Evolutionary conservation across 1,140 invertebrate genomes (phyloP).

Genomic region (Campodea augens): DNA sequence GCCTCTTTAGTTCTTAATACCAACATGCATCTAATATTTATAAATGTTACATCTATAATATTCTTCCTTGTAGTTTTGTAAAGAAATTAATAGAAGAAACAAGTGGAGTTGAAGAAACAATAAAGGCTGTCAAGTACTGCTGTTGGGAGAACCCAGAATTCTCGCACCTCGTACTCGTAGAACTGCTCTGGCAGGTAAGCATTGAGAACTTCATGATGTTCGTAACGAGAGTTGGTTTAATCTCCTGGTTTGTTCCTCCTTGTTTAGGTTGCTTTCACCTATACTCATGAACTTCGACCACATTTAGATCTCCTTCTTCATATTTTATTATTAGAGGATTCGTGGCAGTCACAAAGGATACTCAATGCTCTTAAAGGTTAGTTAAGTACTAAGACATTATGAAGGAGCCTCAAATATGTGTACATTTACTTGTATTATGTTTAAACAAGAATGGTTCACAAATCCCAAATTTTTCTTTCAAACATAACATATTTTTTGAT

Average conservation of each 20-base stretch:
- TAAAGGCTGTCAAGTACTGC: slow-evolving; percentile 74
- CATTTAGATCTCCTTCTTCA: slow-evolving; percentile 76
- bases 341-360: slow-evolving; percentile 84
- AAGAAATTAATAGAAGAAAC: slow-evolving; percentile 92
- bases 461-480: no score
- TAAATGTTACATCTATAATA: no score
- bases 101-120: slow-evolving; percentile 72
- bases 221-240: no score
- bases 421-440: no score
- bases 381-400: no score
- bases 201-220: no score
- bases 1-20: no score
- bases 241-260: no score
- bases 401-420: no score
- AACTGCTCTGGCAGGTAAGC: slow-evolving; percentile 84
- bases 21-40: no score
- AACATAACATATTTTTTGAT: no score
- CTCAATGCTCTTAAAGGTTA: slow-evolving; percentile 73
- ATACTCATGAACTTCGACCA: slow-evolving; percentile 80
- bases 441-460: no score
- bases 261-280: slow-evolving; percentile 86
- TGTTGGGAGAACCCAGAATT: slow-evolving; percentile 93
- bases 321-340: slow-evolving; percentile 78
- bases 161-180: slow-evolving; percentile 66
- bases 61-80: slow-evolving; percentile 59